These are phyloP conservation scores for Callipepla squamata DNA, from an alignment of 2,113 vertebrate species.

Conservation along the genomic window DNA sequence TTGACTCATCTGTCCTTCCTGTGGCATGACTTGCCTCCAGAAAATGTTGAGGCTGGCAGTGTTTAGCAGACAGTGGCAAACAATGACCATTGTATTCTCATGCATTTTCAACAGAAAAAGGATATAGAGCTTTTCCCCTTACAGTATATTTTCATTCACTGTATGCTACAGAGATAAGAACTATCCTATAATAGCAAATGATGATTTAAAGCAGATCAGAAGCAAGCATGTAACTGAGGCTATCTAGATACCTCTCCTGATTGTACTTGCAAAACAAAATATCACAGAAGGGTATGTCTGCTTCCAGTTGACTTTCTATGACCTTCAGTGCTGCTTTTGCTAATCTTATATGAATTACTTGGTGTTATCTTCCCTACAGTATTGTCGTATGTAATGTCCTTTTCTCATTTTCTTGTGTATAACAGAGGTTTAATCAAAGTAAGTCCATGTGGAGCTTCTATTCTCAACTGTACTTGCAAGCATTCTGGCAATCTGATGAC, in stretches of 20 bases:
- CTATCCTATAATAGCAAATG: not conserved
- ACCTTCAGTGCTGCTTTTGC: not conserved
- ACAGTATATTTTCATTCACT: not conserved
- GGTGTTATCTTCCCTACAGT: not conserved
- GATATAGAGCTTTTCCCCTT: not conserved
- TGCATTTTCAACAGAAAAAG: not conserved
- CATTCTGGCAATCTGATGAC: not conserved
- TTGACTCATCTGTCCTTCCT: not conserved
- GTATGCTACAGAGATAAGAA: not conserved
- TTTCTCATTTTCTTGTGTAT: not conserved
- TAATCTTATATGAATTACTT: not conserved
- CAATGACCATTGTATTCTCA: not conserved
- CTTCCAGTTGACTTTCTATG: not conserved
- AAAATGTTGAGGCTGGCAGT: not conserved
- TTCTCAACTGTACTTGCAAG: not conserved
- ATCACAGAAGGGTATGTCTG: not conserved
- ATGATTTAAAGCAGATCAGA: not conserved
- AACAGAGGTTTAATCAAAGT: not conserved
- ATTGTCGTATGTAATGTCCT: not conserved
- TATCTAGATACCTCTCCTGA: not conserved
- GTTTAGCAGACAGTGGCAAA: not conserved
- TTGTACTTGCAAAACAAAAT: not conserved
- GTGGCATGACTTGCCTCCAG: not conserved
- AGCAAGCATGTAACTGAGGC: fast-evolving
- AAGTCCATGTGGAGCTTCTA: not conserved